A percentile compares a stretch with the other conserved stretches of the same genome.
Conservation (phyloP, 2,888 invertebrate species). For the Cinara cedri region DNA sequence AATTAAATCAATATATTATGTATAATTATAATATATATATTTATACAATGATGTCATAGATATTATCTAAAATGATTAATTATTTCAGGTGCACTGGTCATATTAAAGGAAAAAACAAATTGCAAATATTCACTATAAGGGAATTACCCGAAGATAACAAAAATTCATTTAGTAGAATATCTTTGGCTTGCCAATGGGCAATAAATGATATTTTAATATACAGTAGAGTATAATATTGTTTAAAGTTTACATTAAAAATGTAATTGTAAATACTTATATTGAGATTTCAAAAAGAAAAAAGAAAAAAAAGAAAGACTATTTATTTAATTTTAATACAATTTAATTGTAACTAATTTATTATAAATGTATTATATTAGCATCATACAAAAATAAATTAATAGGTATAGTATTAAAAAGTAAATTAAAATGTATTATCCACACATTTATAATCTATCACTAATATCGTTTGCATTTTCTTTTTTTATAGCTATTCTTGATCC, state of each 20-base stretch:
- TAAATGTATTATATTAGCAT: background rate
- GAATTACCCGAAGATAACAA: constrained; percentile 6
- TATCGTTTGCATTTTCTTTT: constrained; percentile 84
- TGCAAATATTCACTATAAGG: constrained; percentile 36
- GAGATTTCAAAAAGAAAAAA: background rate
- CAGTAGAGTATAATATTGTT: background rate
- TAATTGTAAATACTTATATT: background rate
- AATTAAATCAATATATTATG: background rate
- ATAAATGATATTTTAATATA: constrained; percentile 39
- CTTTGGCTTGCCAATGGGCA: constrained; percentile 47
- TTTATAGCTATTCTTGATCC: constrained; percentile 92
- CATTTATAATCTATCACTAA: constrained; percentile 63
- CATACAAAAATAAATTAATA: background rate
- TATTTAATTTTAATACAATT: constrained; percentile 5
- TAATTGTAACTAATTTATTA: background rate
- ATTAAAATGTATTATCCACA: constrained; percentile 10
- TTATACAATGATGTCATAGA: no score
- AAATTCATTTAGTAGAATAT: constrained; percentile 36
- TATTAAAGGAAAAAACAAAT: constrained; percentile 45
- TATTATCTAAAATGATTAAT: background rate
- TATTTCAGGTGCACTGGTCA: constrained; percentile 37
- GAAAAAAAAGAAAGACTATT: no score
- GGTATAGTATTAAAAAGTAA: background rate
- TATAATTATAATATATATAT: background rate
- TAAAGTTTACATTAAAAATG: no score